Conservation (phyloP, 2,888 invertebrate genomes). For the Hypomecis atomaria region DNA sequence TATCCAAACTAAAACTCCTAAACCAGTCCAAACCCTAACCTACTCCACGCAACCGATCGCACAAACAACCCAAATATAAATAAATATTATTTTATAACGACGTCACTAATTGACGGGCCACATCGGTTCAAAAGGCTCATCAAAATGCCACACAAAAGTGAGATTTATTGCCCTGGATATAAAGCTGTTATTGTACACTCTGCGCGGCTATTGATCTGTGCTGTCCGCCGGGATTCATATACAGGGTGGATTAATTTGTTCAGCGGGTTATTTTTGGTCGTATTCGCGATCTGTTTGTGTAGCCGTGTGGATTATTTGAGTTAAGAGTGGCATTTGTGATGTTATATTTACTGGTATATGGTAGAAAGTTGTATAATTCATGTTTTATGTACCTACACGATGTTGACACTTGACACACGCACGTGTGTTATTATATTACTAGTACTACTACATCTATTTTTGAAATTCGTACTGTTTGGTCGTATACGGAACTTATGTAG, state of each 20-base stretch:
- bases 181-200: conserved; percentile 44
- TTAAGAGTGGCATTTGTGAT: conserved; percentile 2
- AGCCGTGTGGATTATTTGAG: conserved; percentile 15
- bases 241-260: conserved; percentile 56
- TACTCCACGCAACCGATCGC: conserved; percentile 34
- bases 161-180: conserved; percentile 39
- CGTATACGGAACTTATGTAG: too few relatives aligned
- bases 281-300: conserved; percentile 20
- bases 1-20: neutral
- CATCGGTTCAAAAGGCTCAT: conserved; percentile 48
- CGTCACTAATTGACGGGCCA: conserved; percentile 66
- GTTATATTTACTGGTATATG: conserved; percentile 3
- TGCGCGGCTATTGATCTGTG: conserved; percentile 55
- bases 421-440: too few relatives aligned
- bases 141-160: conserved; percentile 41
- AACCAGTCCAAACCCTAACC: conserved; percentile 22
- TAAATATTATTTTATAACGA: conserved; percentile 54
- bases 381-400: too few relatives aligned
- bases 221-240: conserved; percentile 57
- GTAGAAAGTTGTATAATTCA: too few relatives aligned
- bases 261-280: conserved; percentile 34
- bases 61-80: conserved; percentile 51
- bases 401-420: too few relatives aligned
- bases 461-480: too few relatives aligned
- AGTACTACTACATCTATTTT: too few relatives aligned